Conservation (phyloP, 2,113 vertebrate genomes). For the Heteronetta atricapilla region DNA sequence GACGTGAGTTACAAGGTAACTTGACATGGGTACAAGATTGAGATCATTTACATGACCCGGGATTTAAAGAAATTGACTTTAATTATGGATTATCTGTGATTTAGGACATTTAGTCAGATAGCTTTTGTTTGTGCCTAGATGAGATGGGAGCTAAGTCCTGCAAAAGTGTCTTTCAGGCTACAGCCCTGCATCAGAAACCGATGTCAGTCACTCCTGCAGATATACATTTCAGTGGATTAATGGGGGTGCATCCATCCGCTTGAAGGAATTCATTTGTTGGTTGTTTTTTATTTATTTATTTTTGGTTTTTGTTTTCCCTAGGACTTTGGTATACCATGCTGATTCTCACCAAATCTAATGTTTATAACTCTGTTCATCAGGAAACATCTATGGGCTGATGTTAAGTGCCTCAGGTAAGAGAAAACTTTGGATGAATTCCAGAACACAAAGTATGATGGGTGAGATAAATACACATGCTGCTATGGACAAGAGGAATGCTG, state of each 20-base stretch:
- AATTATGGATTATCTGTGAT: background rate
- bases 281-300: background rate
- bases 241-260: background rate
- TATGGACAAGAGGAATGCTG: background rate
- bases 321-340: background rate
- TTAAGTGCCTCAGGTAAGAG: background rate
- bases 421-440: background rate
- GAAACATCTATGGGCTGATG: background rate
- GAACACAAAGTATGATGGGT: background rate
- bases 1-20: background rate
- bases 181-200: background rate
- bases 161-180: background rate
- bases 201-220: background rate
- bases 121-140: background rate
- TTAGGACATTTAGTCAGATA: background rate
- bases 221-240: background rate
- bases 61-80: background rate
- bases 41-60: background rate
- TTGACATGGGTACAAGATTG: background rate
- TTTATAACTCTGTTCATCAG: background rate
- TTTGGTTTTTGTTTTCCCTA: background rate
- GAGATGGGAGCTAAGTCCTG: background rate
- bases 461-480: fast-evolving
- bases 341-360: background rate
- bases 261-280: background rate